Conservation (phyloP, 2,888 invertebrate genomes). For the Drosophila crucigera region DNA sequence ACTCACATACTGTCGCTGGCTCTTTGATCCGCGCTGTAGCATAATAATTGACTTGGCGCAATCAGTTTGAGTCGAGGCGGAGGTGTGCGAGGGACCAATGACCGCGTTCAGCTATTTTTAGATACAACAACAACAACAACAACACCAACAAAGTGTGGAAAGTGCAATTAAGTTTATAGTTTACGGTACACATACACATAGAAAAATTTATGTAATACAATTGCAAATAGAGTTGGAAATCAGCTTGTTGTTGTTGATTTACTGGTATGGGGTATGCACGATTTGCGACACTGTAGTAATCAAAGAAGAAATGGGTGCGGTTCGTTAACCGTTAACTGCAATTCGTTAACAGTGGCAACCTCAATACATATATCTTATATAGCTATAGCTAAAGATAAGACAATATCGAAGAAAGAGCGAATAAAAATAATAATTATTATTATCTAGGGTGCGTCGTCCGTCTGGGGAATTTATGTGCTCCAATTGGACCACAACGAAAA, state of each 20-base stretch:
- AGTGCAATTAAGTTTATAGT: conserved; percentile 73
- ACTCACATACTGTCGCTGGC: background rate
- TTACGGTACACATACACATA: conserved; percentile 35
- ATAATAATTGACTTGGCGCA: conserved; percentile 62
- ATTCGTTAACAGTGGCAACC: conserved; percentile 26
- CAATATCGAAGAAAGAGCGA: conserved; percentile 33
- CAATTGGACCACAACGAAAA: conserved; percentile 32
- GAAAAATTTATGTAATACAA: conserved; percentile 30
- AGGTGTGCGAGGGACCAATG: conserved; percentile 70
- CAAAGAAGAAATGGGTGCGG: conserved; percentile 28
- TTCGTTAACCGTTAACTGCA: conserved; percentile 25
- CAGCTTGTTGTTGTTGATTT: conserved; percentile 2
- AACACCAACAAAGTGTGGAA: conserved; percentile 57
- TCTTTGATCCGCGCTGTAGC: conserved; percentile 45
- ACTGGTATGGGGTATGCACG: background rate
- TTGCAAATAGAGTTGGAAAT: conserved; percentile 13
- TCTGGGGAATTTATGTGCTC: conserved; percentile 20
- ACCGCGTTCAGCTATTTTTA: conserved; percentile 78
- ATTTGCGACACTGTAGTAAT: conserved; percentile 23
- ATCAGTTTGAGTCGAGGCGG: conserved; percentile 39
- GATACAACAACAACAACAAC: conserved; percentile 36
- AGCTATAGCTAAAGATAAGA: conserved; percentile 41
- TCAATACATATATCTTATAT: conserved; percentile 6
- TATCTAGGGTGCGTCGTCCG: conserved; percentile 47
- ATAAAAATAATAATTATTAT: conserved; percentile 25